Evolutionary conservation across 2,888 invertebrate genomes (phyloP).

Genomic region (Aplocera efformata): DNA sequence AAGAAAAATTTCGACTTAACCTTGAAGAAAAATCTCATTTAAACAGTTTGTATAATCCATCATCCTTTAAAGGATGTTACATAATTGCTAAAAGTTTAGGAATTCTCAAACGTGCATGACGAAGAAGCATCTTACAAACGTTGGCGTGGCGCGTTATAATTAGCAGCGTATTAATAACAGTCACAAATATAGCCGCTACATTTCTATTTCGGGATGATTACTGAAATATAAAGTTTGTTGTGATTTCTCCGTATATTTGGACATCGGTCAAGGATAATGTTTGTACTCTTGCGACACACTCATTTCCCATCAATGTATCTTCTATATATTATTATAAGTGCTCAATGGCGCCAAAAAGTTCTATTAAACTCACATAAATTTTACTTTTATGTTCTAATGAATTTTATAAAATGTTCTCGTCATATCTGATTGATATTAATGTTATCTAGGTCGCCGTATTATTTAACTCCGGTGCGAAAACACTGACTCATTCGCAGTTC

Average conservation of each 20-base stretch:
- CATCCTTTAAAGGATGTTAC: too few relatives aligned
- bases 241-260: slow-evolving; percentile 20
- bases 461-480: slow-evolving; percentile 30
- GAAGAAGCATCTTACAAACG: slow-evolving; percentile 13
- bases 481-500: slow-evolving; percentile 49
- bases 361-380: too few relatives aligned
- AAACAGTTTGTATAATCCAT: too few relatives aligned
- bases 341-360: too few relatives aligned
- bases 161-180: slow-evolving; percentile 27
- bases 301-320: too few relatives aligned
- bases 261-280: slow-evolving; percentile 18
- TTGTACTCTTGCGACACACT: too few relatives aligned
- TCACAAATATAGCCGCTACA: slow-evolving; percentile 18
- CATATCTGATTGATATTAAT: slow-evolving; percentile 22
- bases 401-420: slow-evolving; percentile 1
- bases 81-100: too few relatives aligned
- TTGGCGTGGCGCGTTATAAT: slow-evolving; percentile 16
- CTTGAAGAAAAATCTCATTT: too few relatives aligned
- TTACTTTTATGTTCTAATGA: too few relatives aligned
- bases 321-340: slow-evolving; percentile 3
- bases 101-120: slow-evolving; percentile 12
- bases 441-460: slow-evolving; percentile 27
- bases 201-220: slow-evolving; percentile 21
- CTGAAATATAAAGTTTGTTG: slow-evolving; percentile 22
- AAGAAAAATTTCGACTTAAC: too few relatives aligned